phyloP scores from a whole-genome alignment of 2,888 invertebrate species.

The Scaptomyza parva region DNA sequence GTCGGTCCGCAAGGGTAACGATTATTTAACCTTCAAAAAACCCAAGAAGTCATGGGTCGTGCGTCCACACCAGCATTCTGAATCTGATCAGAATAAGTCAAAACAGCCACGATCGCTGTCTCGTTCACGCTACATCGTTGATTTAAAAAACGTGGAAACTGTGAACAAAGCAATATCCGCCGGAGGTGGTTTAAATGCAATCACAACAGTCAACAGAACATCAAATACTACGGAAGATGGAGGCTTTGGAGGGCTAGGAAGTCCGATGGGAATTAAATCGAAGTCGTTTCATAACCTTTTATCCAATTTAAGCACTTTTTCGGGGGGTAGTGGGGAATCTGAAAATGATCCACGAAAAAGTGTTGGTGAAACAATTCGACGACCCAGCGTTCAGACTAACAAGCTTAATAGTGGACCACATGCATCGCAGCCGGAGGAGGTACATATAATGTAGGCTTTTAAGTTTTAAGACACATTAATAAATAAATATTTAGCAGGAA shows the following conservation, averaged over 20 bases:
- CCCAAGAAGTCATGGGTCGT: conserved; percentile 70
- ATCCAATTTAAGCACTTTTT: conserved; percentile 66
- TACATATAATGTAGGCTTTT: conserved; percentile 8
- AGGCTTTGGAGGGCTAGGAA: conserved; percentile 74
- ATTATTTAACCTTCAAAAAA: conserved; percentile 82
- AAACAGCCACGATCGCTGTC: conserved; percentile 81
- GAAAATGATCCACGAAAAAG: conserved; percentile 46
- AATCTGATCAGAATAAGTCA: conserved; percentile 3
- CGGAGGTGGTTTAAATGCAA: conserved; percentile 71
- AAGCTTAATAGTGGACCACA: conserved; percentile 34
- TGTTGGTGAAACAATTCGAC: conserved; percentile 58
- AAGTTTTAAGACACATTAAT: background rate
- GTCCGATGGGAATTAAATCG: conserved; percentile 84
- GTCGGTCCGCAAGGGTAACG: conserved; percentile 47
- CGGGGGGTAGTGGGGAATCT: conserved; percentile 19
- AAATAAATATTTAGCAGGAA: conserved; percentile 42
- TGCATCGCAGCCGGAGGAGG: conserved; percentile 47
- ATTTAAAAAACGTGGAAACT: conserved; percentile 79
- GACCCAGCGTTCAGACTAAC: conserved; percentile 52
- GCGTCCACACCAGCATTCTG: conserved; percentile 33
- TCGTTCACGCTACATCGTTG: conserved; percentile 82
- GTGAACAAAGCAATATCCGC: conserved; percentile 83
- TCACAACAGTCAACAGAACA: conserved; percentile 26
- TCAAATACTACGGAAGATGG: conserved; percentile 20
- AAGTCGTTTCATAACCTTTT: conserved; percentile 84